Base-by-base conservation (phyloP, 2,113 vertebrate genomes). In the Arothron firmamentum region DNA sequence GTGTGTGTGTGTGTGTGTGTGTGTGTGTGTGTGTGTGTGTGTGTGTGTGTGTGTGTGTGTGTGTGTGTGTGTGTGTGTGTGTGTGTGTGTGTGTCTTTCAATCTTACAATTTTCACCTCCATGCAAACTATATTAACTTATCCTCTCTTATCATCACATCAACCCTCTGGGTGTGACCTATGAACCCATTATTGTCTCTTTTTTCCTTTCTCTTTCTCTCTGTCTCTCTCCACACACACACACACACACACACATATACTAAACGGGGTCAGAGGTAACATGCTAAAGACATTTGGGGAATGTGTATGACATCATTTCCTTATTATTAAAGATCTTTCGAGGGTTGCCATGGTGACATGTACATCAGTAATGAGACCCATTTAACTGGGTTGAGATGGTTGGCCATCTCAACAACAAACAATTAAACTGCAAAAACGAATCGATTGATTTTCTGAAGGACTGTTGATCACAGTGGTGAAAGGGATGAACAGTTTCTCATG, bases 231-330 rank as follows among this genome's bases (percentile, higher is more conserved):
- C 53, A n/a, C 28, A 25, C 50, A 54, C 15, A 58, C 19, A 62
- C 5, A 59, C 46, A 64, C 58, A 59, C 59, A 41, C 52, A 21
- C 28, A 34, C 23, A 47, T 47, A 61, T 42, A 68, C 16, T 4
- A 1, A 31, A 52, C 4, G 16, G 65, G 70, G 72, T 75, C 75
- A 84, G 1, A 1, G 73, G 70, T 77, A 70, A 70, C 38, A 56
- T 25, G 52, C 56, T 82, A 61, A 80, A 48, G 28, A 71, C 57
- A 65, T 70, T 68, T 14, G 18, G 59, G 34, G 60, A n/a, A 19
- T 59, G 55, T 57, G 52, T 65, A 51, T 85, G 66, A 82, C 67
- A 80, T 80, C 47, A 76, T 70, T 77, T 72, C 43, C 67, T 61
- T 28, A 18, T 21, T 43, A 56, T 43, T n/a, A 23, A 70, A 60